A percentile compares a stretch with the other conserved stretches of the same genome.
phyloP scores from a whole-genome alignment of 2,797 vertebrate genomes.

The Harpagifer antarcticus region DNA sequence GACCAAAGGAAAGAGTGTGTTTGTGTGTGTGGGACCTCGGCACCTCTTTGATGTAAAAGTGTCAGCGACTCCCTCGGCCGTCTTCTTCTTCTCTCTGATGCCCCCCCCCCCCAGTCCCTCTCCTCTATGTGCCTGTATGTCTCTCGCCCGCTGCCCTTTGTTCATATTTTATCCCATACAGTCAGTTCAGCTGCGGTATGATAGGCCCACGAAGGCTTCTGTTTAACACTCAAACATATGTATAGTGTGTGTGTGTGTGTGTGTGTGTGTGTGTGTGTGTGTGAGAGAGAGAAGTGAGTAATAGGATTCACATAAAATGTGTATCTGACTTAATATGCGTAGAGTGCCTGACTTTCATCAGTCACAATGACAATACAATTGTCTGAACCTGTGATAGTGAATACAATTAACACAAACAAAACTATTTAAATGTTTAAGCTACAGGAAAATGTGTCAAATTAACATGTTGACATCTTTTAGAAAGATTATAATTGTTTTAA shows the following conservation, averaged over 20 bases:
- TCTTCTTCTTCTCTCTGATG: slow-evolving; percentile 55
- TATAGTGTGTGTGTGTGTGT: slow-evolving; percentile 37
- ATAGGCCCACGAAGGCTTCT: slow-evolving; percentile 38
- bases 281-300: not conserved
- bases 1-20: slow-evolving; percentile 55
- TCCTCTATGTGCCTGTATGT: slow-evolving; percentile 43
- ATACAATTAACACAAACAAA: no score
- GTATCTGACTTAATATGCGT: not conserved
- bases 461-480: no score
- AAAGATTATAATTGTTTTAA: no score
- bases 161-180: slow-evolving; percentile 77
- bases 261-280: not conserved
- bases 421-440: no score
- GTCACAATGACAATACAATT: slow-evolving; percentile 15
- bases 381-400: not conserved
- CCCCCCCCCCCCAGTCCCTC: slow-evolving; percentile 44
- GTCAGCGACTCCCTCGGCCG: slow-evolving; percentile 54
- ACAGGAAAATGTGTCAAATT: no score
- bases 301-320: not conserved
- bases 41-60: slow-evolving; percentile 73
- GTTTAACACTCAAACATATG: slow-evolving; percentile 71
- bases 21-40: slow-evolving; percentile 59
- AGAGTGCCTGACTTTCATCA: slow-evolving; percentile 19
- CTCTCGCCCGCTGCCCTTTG: slow-evolving; percentile 66
- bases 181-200: slow-evolving; percentile 60